phyloP scores from a whole-genome alignment of 2,888 invertebrate genomes.

The Clistopyga incitator region DNA sequence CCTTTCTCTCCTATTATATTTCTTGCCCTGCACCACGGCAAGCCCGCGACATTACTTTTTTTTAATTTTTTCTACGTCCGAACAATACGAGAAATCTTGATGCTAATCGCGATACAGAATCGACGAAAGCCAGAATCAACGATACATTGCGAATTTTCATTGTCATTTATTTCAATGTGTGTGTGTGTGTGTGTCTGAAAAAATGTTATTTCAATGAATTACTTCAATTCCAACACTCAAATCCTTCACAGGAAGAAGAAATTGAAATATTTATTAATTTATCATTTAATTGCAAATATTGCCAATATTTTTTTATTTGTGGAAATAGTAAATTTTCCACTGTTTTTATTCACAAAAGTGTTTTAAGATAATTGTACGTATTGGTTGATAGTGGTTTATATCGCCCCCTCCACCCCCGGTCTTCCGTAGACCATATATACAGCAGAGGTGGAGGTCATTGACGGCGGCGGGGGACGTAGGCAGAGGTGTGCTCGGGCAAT shows the following conservation, averaged over 20 bases:
- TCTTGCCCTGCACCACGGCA: constrained; percentile 20
- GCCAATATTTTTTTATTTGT: no score
- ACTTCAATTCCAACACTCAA: no score
- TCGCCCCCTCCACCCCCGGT: constrained; percentile 3
- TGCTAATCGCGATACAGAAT: not conserved
- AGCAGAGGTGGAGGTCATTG: constrained; percentile 54
- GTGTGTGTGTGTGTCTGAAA: no score
- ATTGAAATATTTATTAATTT: no score
- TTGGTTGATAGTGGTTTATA: not conserved
- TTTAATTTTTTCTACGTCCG: constrained; percentile 28
- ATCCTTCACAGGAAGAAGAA: no score
- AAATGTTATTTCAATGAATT: no score
- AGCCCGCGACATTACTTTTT: constrained; percentile 42
- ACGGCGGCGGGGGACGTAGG: constrained; percentile 43
- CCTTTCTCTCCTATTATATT: not conserved
- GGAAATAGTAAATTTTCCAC: no score
- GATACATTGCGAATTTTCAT: no score
- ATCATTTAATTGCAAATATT: no score
- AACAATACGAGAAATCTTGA: constrained; percentile 50
- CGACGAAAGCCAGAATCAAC: not conserved
- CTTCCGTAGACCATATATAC: not conserved
- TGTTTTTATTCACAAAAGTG: no score
- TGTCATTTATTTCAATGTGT: no score
- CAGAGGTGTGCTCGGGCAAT: constrained; percentile 8
- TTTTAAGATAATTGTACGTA: no score